Percentiles rank a stretch among this genome's conserved stretches.
phyloP scores from a whole-genome alignment of 2,113 vertebrate genomes.

The Bucco capensis region DNA sequence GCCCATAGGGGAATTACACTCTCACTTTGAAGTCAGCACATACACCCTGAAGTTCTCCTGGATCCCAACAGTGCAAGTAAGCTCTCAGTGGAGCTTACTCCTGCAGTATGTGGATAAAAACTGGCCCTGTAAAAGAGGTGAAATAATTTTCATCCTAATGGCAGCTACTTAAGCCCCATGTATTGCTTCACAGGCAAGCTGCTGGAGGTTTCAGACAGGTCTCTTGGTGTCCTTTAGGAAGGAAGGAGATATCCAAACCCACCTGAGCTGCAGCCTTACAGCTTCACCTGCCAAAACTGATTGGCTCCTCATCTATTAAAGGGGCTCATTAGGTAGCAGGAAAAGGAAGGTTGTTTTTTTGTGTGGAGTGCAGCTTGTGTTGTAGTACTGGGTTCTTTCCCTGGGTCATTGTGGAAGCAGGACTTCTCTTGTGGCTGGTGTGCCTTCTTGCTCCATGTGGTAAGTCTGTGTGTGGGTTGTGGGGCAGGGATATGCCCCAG shows the following conservation, averaged over 20 bases:
- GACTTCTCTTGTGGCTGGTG: fast-evolving
- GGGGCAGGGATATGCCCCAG: too few relatives aligned
- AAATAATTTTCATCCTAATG: not conserved
- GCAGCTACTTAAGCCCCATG: not conserved
- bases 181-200: not conserved
- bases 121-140: not conserved
- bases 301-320: not conserved
- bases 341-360: not conserved
- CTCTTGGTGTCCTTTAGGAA: not conserved
- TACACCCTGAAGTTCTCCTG: not conserved
- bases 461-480: fast-evolving
- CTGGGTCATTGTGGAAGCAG: not conserved
- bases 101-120: not conserved
- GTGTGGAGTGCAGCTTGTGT: fast-evolving
- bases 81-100: not conserved
- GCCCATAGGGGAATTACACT: fast-evolving
- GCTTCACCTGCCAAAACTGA: not conserved
- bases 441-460: not conserved
- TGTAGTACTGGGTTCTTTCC: fast-evolving
- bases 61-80: not conserved
- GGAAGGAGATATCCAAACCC: not conserved
- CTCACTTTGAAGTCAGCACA: not conserved
- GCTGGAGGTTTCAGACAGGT: not conserved
- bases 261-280: not conserved
- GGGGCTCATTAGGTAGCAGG: fast-evolving